phyloP scores from a whole-genome alignment of 2,797 vertebrate species.

The Anolis apletophallus region DNA sequence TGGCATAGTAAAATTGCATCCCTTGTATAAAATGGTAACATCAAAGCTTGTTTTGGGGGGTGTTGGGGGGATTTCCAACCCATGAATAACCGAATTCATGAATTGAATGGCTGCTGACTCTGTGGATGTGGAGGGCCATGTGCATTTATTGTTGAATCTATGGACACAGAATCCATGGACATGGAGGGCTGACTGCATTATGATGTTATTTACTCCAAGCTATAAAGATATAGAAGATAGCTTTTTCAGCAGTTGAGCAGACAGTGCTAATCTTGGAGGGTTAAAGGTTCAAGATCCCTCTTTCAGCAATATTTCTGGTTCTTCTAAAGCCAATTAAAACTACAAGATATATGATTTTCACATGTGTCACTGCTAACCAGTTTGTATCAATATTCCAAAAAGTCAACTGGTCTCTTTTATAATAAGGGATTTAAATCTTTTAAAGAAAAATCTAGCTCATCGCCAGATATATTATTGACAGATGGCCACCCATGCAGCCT shows the following conservation, averaged over 20 bases:
- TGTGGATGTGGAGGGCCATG: too few relatives aligned
- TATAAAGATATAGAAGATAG: neutral
- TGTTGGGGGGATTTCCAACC: too few relatives aligned
- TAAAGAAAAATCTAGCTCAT: neutral
- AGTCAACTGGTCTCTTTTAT: slow-evolving; percentile 22
- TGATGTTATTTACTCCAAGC: slow-evolving; percentile 15
- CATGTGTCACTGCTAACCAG: neutral
- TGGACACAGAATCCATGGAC: too few relatives aligned
- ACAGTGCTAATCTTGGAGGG: slow-evolving; percentile 36
- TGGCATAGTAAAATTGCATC: too few relatives aligned
- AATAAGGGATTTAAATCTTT: slow-evolving; percentile 4
- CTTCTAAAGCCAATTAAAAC: slow-evolving; percentile 19
- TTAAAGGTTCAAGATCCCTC: slow-evolving; percentile 16
- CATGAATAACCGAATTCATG: too few relatives aligned
- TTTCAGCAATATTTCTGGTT: slow-evolving; percentile 40
- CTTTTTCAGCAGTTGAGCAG: slow-evolving; percentile 40
- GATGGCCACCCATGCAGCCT: neutral
- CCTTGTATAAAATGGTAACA: too few relatives aligned
- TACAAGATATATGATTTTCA: slow-evolving; percentile 11
- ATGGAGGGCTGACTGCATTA: too few relatives aligned
- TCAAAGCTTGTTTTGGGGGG: too few relatives aligned
- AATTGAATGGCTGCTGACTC: too few relatives aligned
- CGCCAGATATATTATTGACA: slow-evolving; percentile 29
- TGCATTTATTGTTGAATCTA: too few relatives aligned
- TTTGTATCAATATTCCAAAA: neutral